Evolutionary conservation across 2,888 invertebrate species (phyloP), one percentile per base, ranked within the genome.

Genomic region (Malthinus seriepunctatus): DNA sequence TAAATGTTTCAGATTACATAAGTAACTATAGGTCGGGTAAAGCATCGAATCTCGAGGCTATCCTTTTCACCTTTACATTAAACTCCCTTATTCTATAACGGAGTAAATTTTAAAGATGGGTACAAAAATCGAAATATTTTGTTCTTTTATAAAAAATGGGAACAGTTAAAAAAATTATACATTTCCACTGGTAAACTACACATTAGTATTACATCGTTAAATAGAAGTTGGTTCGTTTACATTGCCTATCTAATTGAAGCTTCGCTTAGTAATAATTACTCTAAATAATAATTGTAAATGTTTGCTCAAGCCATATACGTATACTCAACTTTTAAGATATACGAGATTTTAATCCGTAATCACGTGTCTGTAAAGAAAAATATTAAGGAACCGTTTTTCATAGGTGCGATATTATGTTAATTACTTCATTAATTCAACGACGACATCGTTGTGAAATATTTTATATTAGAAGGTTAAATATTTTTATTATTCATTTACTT

Each of bases 221-320:
- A 55, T 45, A 37, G 34, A 59, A 39, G 48, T 35, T 42, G 39
- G 62, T 62, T 68, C 65, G 69, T 69, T 69, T 65, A 65, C 67
- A 62, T 62, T 51, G 48, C 49, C 50, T 61, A 54, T 65, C 69
- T 69, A 69, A 68, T 69, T 69, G 67, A 65, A 59, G 60, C 63
- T 68, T 66, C 64, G 67, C 67, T 63, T 60, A 56, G 56, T 56
- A 63, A 61, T 66, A 65, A 67, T 67, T 57, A 65, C 56, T 64
- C 63, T 66, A 59, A 63, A 67, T 67, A 63, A 67, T 67, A 66
- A 64, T 66, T 67, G 60, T 62, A 56, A 55, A 63, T 67, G 64
- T 67, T 67, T 67, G 51, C 62, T 38, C 48, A 55, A 59, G 49
- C 61, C 56, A 65, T 65, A 61, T 47, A 39, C 12, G 47, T 32